Percentiles rank a stretch among this genome's conserved stretches.
Conservation (phyloP, 2,888 invertebrate species). For the Hybos culiciformis region DNA sequence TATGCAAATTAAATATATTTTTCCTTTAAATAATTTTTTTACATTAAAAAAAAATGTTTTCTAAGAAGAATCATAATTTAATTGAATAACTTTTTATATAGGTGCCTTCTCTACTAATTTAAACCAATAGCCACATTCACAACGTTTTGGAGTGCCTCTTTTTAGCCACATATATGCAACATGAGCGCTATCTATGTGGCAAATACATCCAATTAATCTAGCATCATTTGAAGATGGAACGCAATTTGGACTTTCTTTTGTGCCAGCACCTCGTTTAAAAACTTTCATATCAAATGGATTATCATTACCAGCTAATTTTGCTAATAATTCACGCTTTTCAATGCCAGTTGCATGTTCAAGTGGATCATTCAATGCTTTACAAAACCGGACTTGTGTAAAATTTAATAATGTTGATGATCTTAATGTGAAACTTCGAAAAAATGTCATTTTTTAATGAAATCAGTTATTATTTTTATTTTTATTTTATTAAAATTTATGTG, state of each 20-base stretch:
- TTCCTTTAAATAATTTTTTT: too few relatives aligned
- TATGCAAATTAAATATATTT: too few relatives aligned
- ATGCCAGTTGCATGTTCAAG: slow-evolving; percentile 87
- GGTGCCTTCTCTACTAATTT: slow-evolving; percentile 69
- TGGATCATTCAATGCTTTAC: slow-evolving; percentile 69
- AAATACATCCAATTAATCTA: slow-evolving; percentile 88
- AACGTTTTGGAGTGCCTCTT: slow-evolving; percentile 76
- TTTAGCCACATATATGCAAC: slow-evolving; percentile 95
- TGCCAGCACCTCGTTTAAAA: slow-evolving; percentile 65
- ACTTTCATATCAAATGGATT: slow-evolving; percentile 77
- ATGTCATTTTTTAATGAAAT: too few relatives aligned
- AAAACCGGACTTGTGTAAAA: not conserved
- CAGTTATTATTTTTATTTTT: too few relatives aligned
- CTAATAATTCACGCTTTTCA: slow-evolving; percentile 80
- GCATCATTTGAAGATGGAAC: slow-evolving; percentile 84
- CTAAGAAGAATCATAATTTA: too few relatives aligned
- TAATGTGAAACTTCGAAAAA: too few relatives aligned
- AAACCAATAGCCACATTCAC: slow-evolving; percentile 96
- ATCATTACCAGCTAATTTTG: slow-evolving; percentile 75
- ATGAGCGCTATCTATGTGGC: slow-evolving; percentile 82
- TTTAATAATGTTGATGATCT: too few relatives aligned
- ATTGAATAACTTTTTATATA: slow-evolving; percentile 46
- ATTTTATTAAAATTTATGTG: too few relatives aligned
- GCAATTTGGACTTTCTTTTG: slow-evolving; percentile 71
- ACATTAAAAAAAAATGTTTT: too few relatives aligned